Percentiles rank a stretch among this genome's conserved stretches.
Conservation (phyloP, 2,797 vertebrate species). For the Diglossa cyanea region DNA sequence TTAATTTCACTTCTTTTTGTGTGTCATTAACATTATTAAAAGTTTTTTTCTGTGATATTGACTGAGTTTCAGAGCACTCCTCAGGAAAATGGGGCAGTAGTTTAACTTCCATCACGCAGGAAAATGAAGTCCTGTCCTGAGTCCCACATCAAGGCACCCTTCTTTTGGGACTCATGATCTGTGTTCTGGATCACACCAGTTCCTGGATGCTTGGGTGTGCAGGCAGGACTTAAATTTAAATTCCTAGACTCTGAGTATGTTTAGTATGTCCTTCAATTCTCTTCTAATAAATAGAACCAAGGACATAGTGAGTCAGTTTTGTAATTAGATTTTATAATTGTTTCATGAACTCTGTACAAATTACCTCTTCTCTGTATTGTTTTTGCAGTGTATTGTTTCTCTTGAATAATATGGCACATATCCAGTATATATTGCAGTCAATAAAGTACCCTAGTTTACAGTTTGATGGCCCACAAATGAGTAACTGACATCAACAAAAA, state of each 20-base stretch:
- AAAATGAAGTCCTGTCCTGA: not conserved
- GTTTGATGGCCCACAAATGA: slow-evolving; percentile 17
- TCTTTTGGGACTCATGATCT: not conserved
- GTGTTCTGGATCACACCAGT: not conserved
- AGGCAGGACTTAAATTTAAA: not conserved
- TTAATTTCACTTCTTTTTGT: not conserved
- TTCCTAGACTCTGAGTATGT: not conserved
- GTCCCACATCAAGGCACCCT: not conserved
- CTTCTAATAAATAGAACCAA: slow-evolving; percentile 36
- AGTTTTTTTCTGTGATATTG: not conserved
- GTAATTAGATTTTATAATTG: slow-evolving; percentile 30
- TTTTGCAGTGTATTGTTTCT: slow-evolving; percentile 55
- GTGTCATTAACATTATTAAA: not conserved
- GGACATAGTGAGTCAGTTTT: slow-evolving; percentile 9
- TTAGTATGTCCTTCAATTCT: slow-evolving; percentile 26
- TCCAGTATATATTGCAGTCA: slow-evolving; percentile 61
- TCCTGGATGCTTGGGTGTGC: not conserved
- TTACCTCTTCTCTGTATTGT: slow-evolving; percentile 67
- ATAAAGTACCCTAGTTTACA: slow-evolving; percentile 14
- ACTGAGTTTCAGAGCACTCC: not conserved
- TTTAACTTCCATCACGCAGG: not conserved
- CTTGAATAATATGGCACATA: slow-evolving; percentile 48
- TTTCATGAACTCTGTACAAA: slow-evolving; percentile 64
- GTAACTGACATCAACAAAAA: slow-evolving; percentile 21
- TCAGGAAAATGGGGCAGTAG: not conserved